phyloP scores from a whole-genome alignment of 1,140 invertebrate genomes.

The Zophobas morio region DNA sequence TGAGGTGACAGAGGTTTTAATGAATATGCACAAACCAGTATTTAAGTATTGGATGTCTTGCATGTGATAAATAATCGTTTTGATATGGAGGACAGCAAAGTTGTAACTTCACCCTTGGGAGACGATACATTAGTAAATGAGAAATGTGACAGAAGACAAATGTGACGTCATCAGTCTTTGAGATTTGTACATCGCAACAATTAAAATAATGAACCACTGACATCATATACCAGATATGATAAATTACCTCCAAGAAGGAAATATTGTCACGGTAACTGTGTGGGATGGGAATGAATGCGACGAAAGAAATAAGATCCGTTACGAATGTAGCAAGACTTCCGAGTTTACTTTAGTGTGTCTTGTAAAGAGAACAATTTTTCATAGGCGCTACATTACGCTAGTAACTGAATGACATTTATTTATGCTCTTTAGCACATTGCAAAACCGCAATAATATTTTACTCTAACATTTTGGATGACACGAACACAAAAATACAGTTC shows the following conservation, averaged over 20 bases:
- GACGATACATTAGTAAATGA: constrained; percentile 50
- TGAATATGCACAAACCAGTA: too few relatives aligned
- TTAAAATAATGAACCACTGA: constrained; percentile 58
- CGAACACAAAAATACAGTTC: too few relatives aligned
- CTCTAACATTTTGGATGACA: too few relatives aligned
- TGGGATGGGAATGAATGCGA: constrained; percentile 51
- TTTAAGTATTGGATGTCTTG: too few relatives aligned
- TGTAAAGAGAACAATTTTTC: constrained; percentile 14
- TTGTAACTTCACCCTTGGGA: constrained; percentile 13
- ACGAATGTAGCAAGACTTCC: constrained; percentile 22
- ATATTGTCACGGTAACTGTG: constrained; percentile 51
- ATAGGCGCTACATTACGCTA: background rate
- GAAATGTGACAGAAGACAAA: constrained; percentile 57
- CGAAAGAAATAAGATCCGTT: constrained; percentile 43
- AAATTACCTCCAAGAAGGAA: constrained; percentile 48
- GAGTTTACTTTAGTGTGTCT: constrained; percentile 9
- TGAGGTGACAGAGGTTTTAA: background rate
- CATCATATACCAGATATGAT: constrained; percentile 52
- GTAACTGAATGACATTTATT: background rate
- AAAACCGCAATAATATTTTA: background rate
- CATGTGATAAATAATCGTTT: background rate
- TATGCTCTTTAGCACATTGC: background rate
- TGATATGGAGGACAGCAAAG: constrained; percentile 9
- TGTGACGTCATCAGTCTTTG: constrained; percentile 54
- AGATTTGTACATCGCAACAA: constrained; percentile 55